Conservation (phyloP, 2,797 vertebrate genomes). For the Notamacropus eugenii region DNA sequence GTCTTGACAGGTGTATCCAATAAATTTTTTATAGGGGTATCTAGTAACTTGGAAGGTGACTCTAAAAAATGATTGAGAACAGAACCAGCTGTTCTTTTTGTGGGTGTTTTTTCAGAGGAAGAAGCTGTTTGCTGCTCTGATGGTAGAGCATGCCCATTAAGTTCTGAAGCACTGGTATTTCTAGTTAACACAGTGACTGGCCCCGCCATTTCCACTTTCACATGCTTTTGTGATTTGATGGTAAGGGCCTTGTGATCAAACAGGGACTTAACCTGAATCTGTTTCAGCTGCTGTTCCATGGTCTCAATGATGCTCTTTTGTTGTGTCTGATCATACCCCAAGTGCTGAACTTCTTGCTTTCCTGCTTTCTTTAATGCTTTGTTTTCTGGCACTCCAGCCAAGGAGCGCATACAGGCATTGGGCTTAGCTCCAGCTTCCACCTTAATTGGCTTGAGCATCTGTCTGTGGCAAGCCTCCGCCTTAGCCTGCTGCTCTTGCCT, state of each 20-base stretch:
- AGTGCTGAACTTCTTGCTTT: conserved; percentile 86
- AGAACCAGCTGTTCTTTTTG: conserved; percentile 92
- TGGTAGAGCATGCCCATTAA: conserved; percentile 80
- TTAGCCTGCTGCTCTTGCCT: conserved; percentile 90
- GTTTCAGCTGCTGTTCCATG: conserved; percentile 96
- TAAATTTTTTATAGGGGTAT: conserved; percentile 95
- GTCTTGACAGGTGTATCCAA: conserved; percentile 97
- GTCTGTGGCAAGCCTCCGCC: conserved; percentile 79
- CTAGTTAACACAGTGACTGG: conserved; percentile 92
- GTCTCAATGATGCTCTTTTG: conserved; percentile 94
- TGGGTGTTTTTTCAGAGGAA: conserved; percentile 90
- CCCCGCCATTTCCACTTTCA: conserved; percentile 95
- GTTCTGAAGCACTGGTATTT: conserved; percentile 85
- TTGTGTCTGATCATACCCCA: conserved; percentile 81
- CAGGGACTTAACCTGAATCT: conserved; percentile 93
- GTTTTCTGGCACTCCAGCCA: conserved; percentile 81
- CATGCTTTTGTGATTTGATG: conserved; percentile 91
- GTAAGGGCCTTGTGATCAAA: conserved; percentile 93
- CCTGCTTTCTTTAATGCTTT: conserved; percentile 85
- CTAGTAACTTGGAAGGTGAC: conserved; percentile 95
- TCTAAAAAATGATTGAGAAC: conserved; percentile 94
- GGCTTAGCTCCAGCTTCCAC: conserved; percentile 88
- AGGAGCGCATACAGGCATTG: conserved; percentile 83
- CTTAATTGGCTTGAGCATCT: conserved; percentile 87
- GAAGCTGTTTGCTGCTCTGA: conserved; percentile 84